Evolutionary conservation across 2,797 vertebrate genomes (phyloP).

Genomic region (Pantherophis alleghaniensis): DNA sequence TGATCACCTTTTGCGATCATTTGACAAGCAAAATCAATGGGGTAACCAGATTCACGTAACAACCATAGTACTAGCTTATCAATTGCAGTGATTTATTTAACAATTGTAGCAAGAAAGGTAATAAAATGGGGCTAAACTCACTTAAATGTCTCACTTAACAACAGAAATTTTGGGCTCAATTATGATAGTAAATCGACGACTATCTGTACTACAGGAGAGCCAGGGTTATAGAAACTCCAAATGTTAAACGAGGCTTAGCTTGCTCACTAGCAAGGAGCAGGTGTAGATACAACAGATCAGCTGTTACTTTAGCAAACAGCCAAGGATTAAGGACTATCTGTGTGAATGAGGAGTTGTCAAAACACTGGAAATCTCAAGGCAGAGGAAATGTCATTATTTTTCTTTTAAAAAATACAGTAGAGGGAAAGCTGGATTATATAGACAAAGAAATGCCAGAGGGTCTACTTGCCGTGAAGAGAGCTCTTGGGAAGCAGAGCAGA

Average conservation of each 20-base stretch:
- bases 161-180: too few relatives aligned
- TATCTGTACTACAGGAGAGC: background rate
- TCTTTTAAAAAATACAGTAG: background rate
- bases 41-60: too few relatives aligned
- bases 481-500: background rate
- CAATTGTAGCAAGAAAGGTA: too few relatives aligned
- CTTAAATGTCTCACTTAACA: too few relatives aligned
- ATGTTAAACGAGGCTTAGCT: background rate
- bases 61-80: too few relatives aligned
- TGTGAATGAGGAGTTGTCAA: background rate
- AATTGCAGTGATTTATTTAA: too few relatives aligned
- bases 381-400: background rate
- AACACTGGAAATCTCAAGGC: background rate
- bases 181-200: background rate
- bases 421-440: background rate
- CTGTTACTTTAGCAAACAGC: background rate
- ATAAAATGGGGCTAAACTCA: too few relatives aligned
- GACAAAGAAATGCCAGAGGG: background rate
- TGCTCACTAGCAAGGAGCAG: too few relatives aligned
- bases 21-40: too few relatives aligned
- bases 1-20: too few relatives aligned
- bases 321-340: background rate
- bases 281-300: background rate
- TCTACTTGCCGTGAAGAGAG: background rate
- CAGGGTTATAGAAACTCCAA: background rate